These are phyloP conservation scores for Bursaphelenchus okinawaensis DNA, from an alignment of 2,888 invertebrate genomes.

Conservation along the genomic window DNA sequence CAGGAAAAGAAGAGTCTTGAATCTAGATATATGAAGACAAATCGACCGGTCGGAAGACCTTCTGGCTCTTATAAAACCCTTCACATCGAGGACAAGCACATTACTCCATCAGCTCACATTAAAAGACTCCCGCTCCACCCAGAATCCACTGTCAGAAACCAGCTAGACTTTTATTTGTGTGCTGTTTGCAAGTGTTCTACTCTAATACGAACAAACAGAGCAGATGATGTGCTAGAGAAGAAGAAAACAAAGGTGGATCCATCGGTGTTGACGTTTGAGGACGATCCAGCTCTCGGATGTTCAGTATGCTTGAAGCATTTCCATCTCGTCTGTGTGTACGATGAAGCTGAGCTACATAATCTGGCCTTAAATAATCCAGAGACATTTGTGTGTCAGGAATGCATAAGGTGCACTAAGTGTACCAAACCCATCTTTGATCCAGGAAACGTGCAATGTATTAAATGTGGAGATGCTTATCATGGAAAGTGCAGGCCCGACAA, in stretches of 20 bases:
- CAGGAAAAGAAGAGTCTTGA: not conserved
- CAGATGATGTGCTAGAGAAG: not conserved
- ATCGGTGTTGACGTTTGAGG: not conserved
- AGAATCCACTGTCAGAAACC: not conserved
- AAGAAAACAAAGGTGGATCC: not conserved
- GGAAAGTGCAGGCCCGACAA: slow-evolving; percentile 2
- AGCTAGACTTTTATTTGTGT: slow-evolving; percentile 5
- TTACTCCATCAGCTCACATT: not conserved
- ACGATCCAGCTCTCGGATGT: slow-evolving; percentile 1
- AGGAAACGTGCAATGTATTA: slow-evolving; percentile 7
- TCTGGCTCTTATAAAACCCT: not conserved
- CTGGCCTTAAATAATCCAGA: not conserved
- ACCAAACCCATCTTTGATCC: slow-evolving; percentile 4
- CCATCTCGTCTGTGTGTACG: slow-evolving; percentile 3
- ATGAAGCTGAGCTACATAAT: slow-evolving; percentile 7
- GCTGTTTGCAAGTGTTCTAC: slow-evolving; percentile 5
- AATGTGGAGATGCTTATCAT: slow-evolving; percentile 9
- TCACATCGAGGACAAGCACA: not conserved
- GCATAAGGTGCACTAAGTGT: slow-evolving; percentile 9
- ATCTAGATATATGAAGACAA: not conserved
- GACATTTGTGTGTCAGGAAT: slow-evolving; percentile 5
- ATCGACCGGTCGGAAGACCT: not conserved
- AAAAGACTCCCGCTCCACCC: not conserved
- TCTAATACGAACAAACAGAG: not conserved
- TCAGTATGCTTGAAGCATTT: slow-evolving; percentile 5